Evolutionary conservation across 2,888 invertebrate genomes (phyloP), one percentile per base, ranked within the genome.

Genomic region (Kryphioiulus occultus): DNA sequence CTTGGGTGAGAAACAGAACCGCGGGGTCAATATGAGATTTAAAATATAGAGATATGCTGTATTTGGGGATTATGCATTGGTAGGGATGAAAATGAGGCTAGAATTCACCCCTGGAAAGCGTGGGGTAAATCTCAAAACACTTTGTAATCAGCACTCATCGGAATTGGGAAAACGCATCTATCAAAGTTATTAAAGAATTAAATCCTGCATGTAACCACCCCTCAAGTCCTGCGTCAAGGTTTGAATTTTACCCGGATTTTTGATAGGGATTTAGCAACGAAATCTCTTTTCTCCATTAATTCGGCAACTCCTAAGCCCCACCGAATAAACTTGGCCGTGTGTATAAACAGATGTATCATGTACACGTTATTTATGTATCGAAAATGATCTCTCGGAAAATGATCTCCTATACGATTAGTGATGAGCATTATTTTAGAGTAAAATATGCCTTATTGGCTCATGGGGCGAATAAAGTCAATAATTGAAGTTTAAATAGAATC

Each of bases 111-210:
- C n/a, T 15, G 53, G 53, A 53, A 53, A 53, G 53, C 53, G n/a
- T 53, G 53, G 53, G 53, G 53, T 53, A n/a, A 53, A 19, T 53
- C 53, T 3, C 3, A 7, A 53, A 53, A 53, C n/a, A n/a, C 53
- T 53, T 53, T n/a, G 53, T 53, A 53, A 53, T 15, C 53, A 53
- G 53, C 9, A n/a, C 15, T 53, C 53, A 53, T 53, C 53, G 53
- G n/a, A 53, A 53, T 53, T 53, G 53, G 53, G n/a, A 53, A n/a
- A 53, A n/a, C 53, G 15, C 53, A n/a, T 4, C 19, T n/a, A n/a
- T 53, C 53, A n/a, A n/a, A 53, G 53, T 53, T 53, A 53, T 53
- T 53, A n/a, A 53, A 53, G 53, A 53, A 53, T 53, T n/a, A 53
- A n/a, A 7, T n/a, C 53, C 53, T 2, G 53, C n/a, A 3, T n/a